These are phyloP conservation scores for Riparia riparia DNA, from an alignment of 2,113 vertebrate species.

Conservation along the genomic window DNA sequence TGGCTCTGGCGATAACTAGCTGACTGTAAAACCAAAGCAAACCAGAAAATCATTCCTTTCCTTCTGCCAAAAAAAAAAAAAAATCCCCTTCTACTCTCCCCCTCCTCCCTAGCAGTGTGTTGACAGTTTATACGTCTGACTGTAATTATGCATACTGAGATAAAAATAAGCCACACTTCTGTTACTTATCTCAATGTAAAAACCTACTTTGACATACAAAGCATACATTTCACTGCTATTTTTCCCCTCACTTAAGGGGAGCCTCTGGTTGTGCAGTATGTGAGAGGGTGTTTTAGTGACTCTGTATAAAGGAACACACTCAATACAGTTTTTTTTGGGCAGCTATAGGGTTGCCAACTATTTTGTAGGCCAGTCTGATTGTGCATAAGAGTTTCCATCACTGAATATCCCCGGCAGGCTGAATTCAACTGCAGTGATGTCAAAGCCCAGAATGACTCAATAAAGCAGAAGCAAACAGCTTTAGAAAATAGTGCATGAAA, in stretches of 20 bases:
- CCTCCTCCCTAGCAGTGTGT: neutral
- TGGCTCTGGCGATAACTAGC: neutral
- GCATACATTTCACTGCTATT: neutral
- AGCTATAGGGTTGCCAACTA: neutral
- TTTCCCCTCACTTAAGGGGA: neutral
- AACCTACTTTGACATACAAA: neutral
- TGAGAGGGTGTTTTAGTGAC: neutral
- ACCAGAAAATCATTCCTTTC: neutral
- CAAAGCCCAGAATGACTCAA: neutral
- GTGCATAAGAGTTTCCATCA: neutral
- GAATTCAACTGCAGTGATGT: neutral
- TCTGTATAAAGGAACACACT: neutral
- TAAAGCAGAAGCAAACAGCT: neutral
- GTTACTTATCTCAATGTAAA: constrained; percentile 5
- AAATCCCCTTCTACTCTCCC: neutral
- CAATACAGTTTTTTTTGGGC: neutral
- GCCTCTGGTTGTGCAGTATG: neutral
- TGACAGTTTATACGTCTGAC: neutral
- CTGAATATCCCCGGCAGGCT: neutral
- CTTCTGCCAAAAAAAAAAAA: constrained; percentile 1
- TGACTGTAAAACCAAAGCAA: neutral
- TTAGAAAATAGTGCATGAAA: neutral
- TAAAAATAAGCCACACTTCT: constrained; percentile 24
- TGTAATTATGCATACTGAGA: neutral
- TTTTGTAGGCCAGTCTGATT: neutral